These are phyloP conservation scores for Pampusana beccarii DNA, from an alignment of 2,113 vertebrate genomes.

Conservation along the genomic window DNA sequence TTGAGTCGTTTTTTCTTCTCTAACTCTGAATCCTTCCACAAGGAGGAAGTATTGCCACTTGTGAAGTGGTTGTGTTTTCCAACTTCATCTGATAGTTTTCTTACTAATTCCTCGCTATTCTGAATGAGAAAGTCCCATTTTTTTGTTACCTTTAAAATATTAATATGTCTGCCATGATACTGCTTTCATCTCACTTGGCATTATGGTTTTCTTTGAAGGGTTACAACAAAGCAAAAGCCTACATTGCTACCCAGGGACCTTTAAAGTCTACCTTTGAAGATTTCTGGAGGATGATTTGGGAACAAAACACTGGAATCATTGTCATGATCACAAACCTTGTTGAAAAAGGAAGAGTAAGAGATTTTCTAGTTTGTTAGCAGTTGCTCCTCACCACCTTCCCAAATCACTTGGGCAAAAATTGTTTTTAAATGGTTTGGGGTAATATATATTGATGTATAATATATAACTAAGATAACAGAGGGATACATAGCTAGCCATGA, in stretches of 20 bases:
- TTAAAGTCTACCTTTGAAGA: constrained; percentile 99
- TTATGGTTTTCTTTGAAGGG: constrained; percentile 84
- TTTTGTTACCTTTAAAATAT: constrained; percentile 59
- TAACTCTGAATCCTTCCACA: neutral
- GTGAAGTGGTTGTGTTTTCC: neutral
- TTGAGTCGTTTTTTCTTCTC: constrained; percentile 10
- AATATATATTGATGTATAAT: neutral
- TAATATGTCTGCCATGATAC: constrained; percentile 48
- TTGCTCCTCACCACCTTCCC: neutral
- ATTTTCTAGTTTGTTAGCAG: constrained; percentile 18
- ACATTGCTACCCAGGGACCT: constrained; percentile 97
- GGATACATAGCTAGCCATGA: neutral
- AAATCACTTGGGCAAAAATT: neutral
- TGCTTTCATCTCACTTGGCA: constrained; percentile 63
- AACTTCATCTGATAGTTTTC: neutral
- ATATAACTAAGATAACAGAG: neutral
- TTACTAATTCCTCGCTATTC: neutral
- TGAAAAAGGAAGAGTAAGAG: constrained; percentile 95
- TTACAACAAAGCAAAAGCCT: constrained; percentile 95
- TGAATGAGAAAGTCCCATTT: constrained; percentile 33
- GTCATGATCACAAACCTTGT: constrained; percentile 99
- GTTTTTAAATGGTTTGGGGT: neutral
- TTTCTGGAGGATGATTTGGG: constrained; percentile 99
- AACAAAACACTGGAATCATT: constrained; percentile 95
- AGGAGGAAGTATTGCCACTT: neutral